Evolutionary conservation across 2,113 vertebrate species (phyloP), one percentile per base, ranked within the genome.

Genomic region (Sisor rabdophorus): DNA sequence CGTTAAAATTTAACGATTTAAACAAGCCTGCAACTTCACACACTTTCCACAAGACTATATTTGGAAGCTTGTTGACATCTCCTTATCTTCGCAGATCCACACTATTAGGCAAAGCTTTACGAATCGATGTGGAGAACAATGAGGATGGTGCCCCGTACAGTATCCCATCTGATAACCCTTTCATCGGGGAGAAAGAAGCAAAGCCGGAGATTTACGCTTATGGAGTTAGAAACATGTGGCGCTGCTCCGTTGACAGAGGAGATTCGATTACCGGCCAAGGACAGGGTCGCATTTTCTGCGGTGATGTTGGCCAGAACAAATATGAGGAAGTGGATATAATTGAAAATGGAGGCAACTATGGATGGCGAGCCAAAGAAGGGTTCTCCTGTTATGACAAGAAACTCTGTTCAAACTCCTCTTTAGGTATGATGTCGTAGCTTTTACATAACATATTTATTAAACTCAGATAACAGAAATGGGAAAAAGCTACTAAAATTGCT

Each of bases 151-250:
- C 86, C 53, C 91, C 92, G 0, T 93, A 93, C 83, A 89, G 89
- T 60, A 89, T 94, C 77, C 92, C 93, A 5, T 82, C 88, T 17
- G 92, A 93, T 81, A 93, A 93, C 78, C 92, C 93, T 0, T 93
- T 93, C n/a, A 11, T 92, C 30, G n/a, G 58, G 13, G 91, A 93
- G n/a, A 84, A 72, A 6, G 79, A 64, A 8, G 32, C 90, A 10
- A 81, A 74, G n/a, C 87, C 93, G 50, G 93, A 94, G 84, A 82
- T 93, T 76, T 94, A 89, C 47, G 93, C 93, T 9, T 93, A 91
- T 16, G 93, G 93, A 0, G 92, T 93, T 59, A 90, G 93, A 58
- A 94, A 93, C 85, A 93, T 93, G 93, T 93, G 93, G 93, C 90
- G 92, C 20, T 93, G 93, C 84, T 93, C 92, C 32, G 84, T 93